Conservation (phyloP, 2,797 vertebrate species). For the Danio choprae region DNA sequence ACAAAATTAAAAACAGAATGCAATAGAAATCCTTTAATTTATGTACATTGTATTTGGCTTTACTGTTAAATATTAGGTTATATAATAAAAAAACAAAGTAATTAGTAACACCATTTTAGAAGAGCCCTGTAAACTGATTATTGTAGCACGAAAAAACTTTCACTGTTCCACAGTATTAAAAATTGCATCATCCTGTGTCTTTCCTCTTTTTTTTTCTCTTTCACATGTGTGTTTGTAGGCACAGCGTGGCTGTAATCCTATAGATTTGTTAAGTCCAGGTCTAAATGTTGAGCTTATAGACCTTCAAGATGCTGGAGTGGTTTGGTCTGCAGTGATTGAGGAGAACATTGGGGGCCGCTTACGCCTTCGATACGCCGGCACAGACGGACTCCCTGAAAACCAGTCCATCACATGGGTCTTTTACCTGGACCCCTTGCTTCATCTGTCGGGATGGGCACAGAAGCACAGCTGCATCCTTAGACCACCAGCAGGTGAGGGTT, state of each 20-base stretch:
- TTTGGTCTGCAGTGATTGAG: conserved; percentile 89
- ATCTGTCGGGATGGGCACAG: conserved; percentile 92
- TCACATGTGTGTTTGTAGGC: conserved; percentile 74
- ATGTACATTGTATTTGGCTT: no score
- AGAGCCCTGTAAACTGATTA: not conserved
- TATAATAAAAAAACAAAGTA: not conserved
- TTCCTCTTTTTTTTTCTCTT: not conserved
- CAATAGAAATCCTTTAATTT: no score
- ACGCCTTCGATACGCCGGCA: conserved; percentile 86
- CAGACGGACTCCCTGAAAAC: conserved; percentile 81
- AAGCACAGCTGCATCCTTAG: conserved; percentile 84
- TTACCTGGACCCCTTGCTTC: conserved; percentile 93
- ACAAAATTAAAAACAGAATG: no score
- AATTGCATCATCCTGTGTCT: conserved; percentile 31
- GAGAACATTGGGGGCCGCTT: conserved; percentile 93
- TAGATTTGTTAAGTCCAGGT: conserved; percentile 90
- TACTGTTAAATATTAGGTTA: no score
- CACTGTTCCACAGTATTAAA: not conserved
- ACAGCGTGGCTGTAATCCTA: conserved; percentile 89
- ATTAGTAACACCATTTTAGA: not conserved
- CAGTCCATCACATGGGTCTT: conserved; percentile 89
- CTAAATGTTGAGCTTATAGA: conserved; percentile 91
- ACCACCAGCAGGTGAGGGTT: conserved; percentile 86
- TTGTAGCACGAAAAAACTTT: not conserved
- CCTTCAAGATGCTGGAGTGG: conserved; percentile 75